These are phyloP conservation scores for Marcusenius ussheri DNA, from an alignment of 2,113 vertebrate species.

Conservation along the genomic window DNA sequence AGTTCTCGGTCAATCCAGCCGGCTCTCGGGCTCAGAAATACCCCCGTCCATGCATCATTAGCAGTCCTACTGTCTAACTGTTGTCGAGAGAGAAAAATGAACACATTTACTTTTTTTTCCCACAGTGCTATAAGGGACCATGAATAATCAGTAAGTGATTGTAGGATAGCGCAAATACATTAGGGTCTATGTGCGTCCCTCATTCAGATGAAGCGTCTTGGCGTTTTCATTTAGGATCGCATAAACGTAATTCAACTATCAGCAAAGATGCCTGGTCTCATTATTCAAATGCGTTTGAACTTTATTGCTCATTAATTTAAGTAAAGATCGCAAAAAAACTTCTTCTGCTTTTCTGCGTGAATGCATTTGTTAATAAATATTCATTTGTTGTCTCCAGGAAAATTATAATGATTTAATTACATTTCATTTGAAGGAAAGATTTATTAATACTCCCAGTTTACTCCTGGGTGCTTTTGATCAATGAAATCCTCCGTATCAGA, in stretches of 20 bases:
- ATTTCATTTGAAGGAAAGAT: conserved; percentile 17
- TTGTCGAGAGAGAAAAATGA: background rate
- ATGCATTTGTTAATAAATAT: conserved; percentile 13
- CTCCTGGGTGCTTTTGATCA: conserved; percentile 8
- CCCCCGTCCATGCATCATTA: conserved; percentile 6
- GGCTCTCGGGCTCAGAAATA: background rate
- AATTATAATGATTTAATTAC: conserved; percentile 19
- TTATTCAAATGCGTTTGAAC: conserved; percentile 5
- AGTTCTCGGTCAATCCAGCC: background rate
- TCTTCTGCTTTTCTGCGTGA: background rate
- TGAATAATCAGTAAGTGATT: conserved; percentile 1
- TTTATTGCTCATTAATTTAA: conserved; percentile 19
- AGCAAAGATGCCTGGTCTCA: background rate
- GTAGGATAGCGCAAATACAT: background rate
- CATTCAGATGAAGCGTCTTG: background rate
- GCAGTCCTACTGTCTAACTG: background rate
- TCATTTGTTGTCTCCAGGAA: conserved; percentile 13
- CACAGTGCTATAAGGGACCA: background rate
- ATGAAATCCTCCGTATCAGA: background rate
- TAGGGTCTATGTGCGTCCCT: background rate
- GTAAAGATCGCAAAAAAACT: conserved; percentile 9
- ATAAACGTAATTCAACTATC: background rate
- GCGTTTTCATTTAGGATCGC: background rate
- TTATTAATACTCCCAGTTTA: conserved; percentile 12
- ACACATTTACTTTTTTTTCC: background rate